A percentile compares a stretch with the other conserved stretches of the same genome.
Evolutionary conservation across 2,888 invertebrate genomes (phyloP).

Genomic region (Drosophila subquinaria): DNA sequence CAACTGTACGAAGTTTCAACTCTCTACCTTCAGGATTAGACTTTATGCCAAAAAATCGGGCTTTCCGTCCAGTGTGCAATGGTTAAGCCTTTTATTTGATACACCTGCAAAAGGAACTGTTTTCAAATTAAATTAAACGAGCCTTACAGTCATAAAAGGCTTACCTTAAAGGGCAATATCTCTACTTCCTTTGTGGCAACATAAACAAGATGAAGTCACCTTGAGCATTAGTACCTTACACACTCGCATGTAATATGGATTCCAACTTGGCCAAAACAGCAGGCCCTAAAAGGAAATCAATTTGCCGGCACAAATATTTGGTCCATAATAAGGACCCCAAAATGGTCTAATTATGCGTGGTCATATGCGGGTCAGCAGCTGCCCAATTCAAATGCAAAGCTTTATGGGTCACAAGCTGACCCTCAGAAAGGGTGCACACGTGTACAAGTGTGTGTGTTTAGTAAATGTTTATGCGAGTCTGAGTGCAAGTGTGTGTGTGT

Average conservation of each 20-base stretch:
- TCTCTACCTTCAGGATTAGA: too few relatives aligned
- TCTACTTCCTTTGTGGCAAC: conserved; percentile 19
- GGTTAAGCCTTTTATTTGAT: neutral
- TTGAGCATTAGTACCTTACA: conserved; percentile 4
- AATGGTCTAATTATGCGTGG: conserved; percentile 72
- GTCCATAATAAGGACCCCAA: conserved; percentile 37
- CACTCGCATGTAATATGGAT: neutral
- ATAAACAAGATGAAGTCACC: conserved; percentile 15
- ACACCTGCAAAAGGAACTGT: neutral
- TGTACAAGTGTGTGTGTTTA: conserved; percentile 24
- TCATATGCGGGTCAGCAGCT: conserved; percentile 62
- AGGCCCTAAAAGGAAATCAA: conserved; percentile 54
- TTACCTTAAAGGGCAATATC: conserved; percentile 2
- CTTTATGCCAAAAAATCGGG: too few relatives aligned
- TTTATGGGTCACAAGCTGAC: conserved; percentile 28
- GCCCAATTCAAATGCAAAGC: conserved; percentile 47
- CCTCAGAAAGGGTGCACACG: conserved; percentile 30
- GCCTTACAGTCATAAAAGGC: neutral
- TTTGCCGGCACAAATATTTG: conserved; percentile 72
- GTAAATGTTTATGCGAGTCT: neutral
- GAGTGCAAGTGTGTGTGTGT: neutral
- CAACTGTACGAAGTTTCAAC: too few relatives aligned
- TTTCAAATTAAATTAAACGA: neutral
- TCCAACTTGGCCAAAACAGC: conserved; percentile 24
- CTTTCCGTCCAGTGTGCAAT: too few relatives aligned